Evolutionary conservation across 2,888 invertebrate genomes (phyloP).

Genomic region (Nysson spinosus): DNA sequence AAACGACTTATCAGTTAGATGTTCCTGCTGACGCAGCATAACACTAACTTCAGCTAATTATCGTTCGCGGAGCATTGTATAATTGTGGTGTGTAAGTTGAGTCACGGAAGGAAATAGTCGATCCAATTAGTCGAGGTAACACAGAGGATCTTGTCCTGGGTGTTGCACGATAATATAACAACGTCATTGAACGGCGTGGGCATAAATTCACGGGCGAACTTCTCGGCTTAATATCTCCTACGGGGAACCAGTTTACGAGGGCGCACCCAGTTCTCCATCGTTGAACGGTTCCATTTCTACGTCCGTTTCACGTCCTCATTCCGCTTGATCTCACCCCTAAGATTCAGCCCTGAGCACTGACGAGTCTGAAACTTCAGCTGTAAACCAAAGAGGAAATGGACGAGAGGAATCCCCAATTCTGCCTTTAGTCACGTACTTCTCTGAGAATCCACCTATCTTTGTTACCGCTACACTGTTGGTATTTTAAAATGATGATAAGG

Average conservation of each 20-base stretch:
- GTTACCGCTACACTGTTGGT: no score
- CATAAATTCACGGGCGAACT: constrained; percentile 32
- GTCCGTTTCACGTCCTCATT: constrained; percentile 16
- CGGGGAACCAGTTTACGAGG: constrained; percentile 60
- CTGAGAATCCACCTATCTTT: constrained; percentile 21
- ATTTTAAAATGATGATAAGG: no score
- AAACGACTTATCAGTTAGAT: not conserved
- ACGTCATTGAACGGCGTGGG: constrained; percentile 28
- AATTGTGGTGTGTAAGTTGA: constrained; percentile 1
- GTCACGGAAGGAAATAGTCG: not conserved
- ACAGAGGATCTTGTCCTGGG: constrained; percentile 29
- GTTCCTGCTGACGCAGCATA: constrained; percentile 3
- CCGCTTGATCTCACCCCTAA: constrained; percentile 35
- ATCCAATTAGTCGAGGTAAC: constrained; percentile 32
- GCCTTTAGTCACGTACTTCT: constrained; percentile 43
- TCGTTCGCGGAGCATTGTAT: constrained; percentile 13
- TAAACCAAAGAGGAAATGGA: constrained; percentile 21
- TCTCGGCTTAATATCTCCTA: constrained; percentile 54
- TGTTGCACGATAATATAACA: constrained; percentile 24
- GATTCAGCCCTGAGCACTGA: constrained; percentile 40
- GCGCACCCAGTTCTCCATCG: not conserved
- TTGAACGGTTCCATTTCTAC: constrained; percentile 8
- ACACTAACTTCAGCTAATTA: constrained; percentile 19
- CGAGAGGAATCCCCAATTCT: constrained; percentile 30
- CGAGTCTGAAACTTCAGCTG: constrained; percentile 30